A percentile compares a stretch with the other conserved stretches of the same genome.
phyloP scores from a whole-genome alignment of 2,888 invertebrate genomes.

The Ceratothoa steindachneri region DNA sequence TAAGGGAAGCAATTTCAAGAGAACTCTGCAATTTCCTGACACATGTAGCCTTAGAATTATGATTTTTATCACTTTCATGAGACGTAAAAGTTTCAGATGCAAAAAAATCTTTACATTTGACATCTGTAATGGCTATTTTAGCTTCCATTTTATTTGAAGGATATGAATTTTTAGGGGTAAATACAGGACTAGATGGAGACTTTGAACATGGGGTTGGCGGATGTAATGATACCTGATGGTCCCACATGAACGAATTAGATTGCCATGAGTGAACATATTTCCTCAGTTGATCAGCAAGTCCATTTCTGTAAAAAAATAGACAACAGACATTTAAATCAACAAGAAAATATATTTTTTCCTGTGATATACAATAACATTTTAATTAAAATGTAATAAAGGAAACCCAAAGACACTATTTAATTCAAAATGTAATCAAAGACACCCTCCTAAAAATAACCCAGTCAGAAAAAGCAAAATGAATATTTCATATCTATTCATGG shows the following conservation, averaged over 20 bases:
- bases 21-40: neutral
- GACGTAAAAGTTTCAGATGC: too few relatives aligned
- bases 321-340: too few relatives aligned
- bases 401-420: too few relatives aligned
- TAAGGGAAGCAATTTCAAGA: neutral
- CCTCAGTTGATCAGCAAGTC: neutral
- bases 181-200: neutral
- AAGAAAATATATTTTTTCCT: too few relatives aligned
- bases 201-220: neutral
- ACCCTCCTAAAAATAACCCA: too few relatives aligned
- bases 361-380: too few relatives aligned
- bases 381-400: too few relatives aligned
- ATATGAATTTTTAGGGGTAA: neutral
- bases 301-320: neutral
- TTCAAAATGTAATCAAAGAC: too few relatives aligned
- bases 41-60: neutral
- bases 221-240: neutral
- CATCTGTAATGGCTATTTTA: neutral
- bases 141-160: neutral
- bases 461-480: too few relatives aligned
- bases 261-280: neutral
- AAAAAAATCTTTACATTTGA: too few relatives aligned
- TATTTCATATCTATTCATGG: too few relatives aligned
- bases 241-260: neutral
- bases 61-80: too few relatives aligned